phyloP scores from a whole-genome alignment of 2,888 invertebrate genomes.

The Pollenia labialis region DNA sequence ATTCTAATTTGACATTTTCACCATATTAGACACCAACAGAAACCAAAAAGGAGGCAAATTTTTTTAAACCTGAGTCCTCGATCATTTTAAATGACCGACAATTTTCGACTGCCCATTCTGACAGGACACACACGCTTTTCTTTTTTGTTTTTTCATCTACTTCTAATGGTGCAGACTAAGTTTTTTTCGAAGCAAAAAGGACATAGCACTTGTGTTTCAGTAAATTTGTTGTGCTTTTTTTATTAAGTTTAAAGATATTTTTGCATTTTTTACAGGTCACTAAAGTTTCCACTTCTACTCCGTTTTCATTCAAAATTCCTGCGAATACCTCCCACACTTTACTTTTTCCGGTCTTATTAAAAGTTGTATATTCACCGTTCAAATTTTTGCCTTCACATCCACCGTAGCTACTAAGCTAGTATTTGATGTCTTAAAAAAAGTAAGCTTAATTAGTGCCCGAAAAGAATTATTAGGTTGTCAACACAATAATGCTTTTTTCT shows the following conservation, averaged over 20 bases:
- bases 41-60: too few relatives aligned
- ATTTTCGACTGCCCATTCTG: constrained; percentile 57
- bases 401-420: neutral
- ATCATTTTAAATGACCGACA: constrained; percentile 68
- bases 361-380: constrained; percentile 16
- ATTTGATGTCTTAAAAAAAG: neutral
- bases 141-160: constrained; percentile 27
- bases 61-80: constrained; percentile 60
- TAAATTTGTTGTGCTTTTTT: constrained; percentile 2
- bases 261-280: too few relatives aligned
- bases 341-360: constrained; percentile 22
- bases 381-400: constrained; percentile 1
- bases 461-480: too few relatives aligned
- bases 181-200: neutral
- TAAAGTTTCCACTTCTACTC: constrained; percentile 14
- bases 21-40: too few relatives aligned
- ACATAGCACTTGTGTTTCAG: constrained; percentile 28
- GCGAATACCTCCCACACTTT: constrained; percentile 7
- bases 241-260: constrained; percentile 21
- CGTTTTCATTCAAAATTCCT: constrained; percentile 22
- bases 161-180: constrained; percentile 17
- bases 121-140: constrained; percentile 31
- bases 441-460: too few relatives aligned
- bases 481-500: too few relatives aligned
- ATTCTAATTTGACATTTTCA: too few relatives aligned